phyloP scores from a whole-genome alignment of 2,888 invertebrate genomes.

The Lithophane leautieri region DNA sequence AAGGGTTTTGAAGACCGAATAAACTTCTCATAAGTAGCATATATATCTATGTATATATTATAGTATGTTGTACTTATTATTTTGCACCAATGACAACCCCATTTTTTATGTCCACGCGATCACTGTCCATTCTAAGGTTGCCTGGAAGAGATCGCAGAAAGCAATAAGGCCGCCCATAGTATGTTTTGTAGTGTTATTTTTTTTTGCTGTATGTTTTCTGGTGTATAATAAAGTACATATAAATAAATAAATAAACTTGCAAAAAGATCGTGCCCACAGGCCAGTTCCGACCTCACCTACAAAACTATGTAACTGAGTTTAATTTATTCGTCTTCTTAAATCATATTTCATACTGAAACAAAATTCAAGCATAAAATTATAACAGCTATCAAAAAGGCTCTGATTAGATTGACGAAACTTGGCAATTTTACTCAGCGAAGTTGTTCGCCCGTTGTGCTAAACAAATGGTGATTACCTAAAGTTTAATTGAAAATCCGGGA shows the following conservation, averaged over 20 bases:
- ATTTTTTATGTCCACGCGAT: too few relatives aligned
- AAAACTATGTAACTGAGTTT: neutral
- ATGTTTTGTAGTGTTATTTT: too few relatives aligned
- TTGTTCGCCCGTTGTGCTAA: conserved; percentile 73
- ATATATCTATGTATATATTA: too few relatives aligned
- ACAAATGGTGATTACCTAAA: conserved; percentile 80
- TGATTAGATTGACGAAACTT: conserved; percentile 77
- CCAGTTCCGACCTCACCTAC: neutral
- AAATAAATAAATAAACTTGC: neutral
- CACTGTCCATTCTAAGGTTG: too few relatives aligned
- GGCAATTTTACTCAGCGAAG: conserved; percentile 68
- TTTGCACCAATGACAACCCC: too few relatives aligned
- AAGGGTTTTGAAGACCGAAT: neutral
- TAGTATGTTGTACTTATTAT: too few relatives aligned
- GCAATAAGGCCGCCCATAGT: too few relatives aligned
- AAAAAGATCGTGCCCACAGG: neutral
- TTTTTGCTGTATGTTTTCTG: too few relatives aligned
- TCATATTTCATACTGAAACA: conserved; percentile 32
- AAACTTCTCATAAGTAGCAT: neutral
- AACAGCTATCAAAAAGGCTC: conserved; percentile 71
- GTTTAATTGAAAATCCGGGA: conserved; percentile 81
- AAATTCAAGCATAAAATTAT: conserved; percentile 64
- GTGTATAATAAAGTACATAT: too few relatives aligned
- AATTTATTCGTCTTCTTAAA: conserved; percentile 30
- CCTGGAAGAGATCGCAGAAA: too few relatives aligned